phyloP scores from a whole-genome alignment of 2,113 vertebrate species.

The Lophochroa leadbeateri region DNA sequence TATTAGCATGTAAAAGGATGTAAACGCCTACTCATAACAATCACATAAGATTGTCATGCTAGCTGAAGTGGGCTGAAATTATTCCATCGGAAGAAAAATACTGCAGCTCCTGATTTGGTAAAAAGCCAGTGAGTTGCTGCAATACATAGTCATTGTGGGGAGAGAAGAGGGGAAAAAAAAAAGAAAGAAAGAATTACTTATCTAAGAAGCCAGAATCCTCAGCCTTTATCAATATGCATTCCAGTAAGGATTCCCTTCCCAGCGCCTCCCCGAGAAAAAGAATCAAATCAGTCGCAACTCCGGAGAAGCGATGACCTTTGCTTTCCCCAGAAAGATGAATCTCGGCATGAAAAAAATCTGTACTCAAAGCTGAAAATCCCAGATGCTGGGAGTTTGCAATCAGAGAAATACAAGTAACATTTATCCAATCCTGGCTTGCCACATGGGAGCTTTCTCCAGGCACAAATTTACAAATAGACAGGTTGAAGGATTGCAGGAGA shows the following conservation, averaged over 20 bases:
- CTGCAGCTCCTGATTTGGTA: constrained; percentile 81
- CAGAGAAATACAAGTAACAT: constrained; percentile 58
- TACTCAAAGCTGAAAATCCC: constrained; percentile 61
- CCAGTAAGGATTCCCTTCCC: constrained; percentile 58
- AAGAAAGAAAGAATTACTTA: constrained; percentile 46
- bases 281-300: constrained; percentile 18
- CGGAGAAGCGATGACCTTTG: constrained; percentile 31
- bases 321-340: constrained; percentile 31
- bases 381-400: constrained; percentile 60
- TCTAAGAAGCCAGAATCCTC: constrained; percentile 65
- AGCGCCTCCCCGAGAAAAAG: constrained; percentile 36
- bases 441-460: constrained; percentile 32
- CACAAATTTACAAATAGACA: constrained; percentile 56
- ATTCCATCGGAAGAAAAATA: constrained; percentile 76
- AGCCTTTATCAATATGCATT: constrained; percentile 68
- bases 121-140: constrained; percentile 81
- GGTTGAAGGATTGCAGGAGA: constrained; percentile 59
- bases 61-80: constrained; percentile 79
- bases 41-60: constrained; percentile 78
- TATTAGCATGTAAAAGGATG: constrained; percentile 80
- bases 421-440: constrained; percentile 62
- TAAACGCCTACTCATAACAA: constrained; percentile 79
- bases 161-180: constrained; percentile 36
- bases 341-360: constrained; percentile 58
- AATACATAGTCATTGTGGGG: constrained; percentile 77